Evolutionary conservation across 1,140 invertebrate genomes (phyloP).

Genomic region (Drosophila sechellia): DNA sequence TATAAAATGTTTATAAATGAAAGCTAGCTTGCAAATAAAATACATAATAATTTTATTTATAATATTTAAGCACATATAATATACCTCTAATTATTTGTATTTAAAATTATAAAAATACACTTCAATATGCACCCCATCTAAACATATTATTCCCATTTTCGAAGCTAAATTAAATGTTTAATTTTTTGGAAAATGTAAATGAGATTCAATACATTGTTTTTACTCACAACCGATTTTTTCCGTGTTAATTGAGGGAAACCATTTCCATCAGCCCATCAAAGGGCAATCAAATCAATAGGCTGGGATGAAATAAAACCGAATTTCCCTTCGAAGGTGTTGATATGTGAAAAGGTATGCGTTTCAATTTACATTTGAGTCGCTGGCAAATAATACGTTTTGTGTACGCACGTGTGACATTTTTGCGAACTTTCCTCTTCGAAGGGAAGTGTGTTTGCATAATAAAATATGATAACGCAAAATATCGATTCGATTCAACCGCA

Average conservation of each 20-base stretch:
- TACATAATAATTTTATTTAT: too few relatives aligned
- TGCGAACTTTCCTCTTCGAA: slow-evolving; percentile 29
- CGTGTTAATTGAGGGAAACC: slow-evolving; percentile 2
- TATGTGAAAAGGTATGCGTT: slow-evolving; percentile 2
- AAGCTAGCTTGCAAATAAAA: too few relatives aligned
- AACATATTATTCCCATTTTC: too few relatives aligned
- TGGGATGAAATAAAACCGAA: slow-evolving; percentile 4
- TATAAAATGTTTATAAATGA: too few relatives aligned
- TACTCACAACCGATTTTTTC: too few relatives aligned
- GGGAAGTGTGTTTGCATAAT: slow-evolving; percentile 75
- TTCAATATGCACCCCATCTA: too few relatives aligned
- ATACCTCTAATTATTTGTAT: too few relatives aligned
- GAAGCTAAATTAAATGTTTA: too few relatives aligned
- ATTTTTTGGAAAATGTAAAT: too few relatives aligned
- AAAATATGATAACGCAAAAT: slow-evolving; percentile 82
- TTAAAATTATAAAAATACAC: too few relatives aligned
- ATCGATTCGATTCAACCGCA: slow-evolving; percentile 80
- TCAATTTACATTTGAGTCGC: slow-evolving; percentile 20
- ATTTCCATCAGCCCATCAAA: not conserved
- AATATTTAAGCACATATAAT: too few relatives aligned
- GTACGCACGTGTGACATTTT: slow-evolving; percentile 58
- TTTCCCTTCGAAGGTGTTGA: slow-evolving; percentile 22
- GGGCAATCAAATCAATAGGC: slow-evolving; percentile 1
- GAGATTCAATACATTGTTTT: too few relatives aligned
- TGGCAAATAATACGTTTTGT: slow-evolving; percentile 15